Evolutionary conservation across 2,888 invertebrate genomes (phyloP), one percentile per base, ranked within the genome.

Genomic region (Pyrochroa serraticornis): DNA sequence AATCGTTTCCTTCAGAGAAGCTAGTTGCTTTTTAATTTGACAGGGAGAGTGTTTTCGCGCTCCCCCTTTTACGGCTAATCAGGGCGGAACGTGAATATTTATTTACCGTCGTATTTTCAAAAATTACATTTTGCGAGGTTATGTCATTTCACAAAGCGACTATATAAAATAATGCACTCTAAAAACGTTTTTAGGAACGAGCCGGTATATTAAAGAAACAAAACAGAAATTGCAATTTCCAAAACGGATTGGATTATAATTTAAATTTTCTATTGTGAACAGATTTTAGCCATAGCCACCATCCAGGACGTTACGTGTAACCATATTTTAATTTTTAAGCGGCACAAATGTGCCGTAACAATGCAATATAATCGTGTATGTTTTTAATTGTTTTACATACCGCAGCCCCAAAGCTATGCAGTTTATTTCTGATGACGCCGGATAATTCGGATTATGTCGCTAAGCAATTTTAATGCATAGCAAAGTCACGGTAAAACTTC

Each of bases 401-500:
- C 41, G 42, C 43, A 35, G 30, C n/a, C n/a, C 8, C 9, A 30
- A 22, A 36, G 34, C 36, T 14, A 43, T 43, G 51, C 43, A 35
- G 42, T 51, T 51, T 51, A 37, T 43, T 44, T 51, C 37, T 52
- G 44, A 37, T 45, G 51, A 13, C 14, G 31, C 37, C 14, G 45
- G 43, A 51, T 43, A 51, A 51, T 51, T 51, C 36, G 34, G 35
- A 39, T 49, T 41, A 49, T 41, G 49, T 32, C 39, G 49, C 51
- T 36, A 51, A 43, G 50, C 50, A 34, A 50, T 42, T 39, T 45
- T 52, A 44, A 45, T 37, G 45, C 36, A 2, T 34, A n/a, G 36
- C 32, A 46, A 51, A 34, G 43, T 35, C 39, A 38, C 52, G 34
- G 48, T 39, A 58, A 50, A 53, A 50, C 53, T 61, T 54, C 50